Percentiles rank a stretch among this genome's conserved stretches.
These are phyloP conservation scores for Mionectes olivaceus DNA, from an alignment of 2,797 vertebrate genomes.

Conservation along the genomic window DNA sequence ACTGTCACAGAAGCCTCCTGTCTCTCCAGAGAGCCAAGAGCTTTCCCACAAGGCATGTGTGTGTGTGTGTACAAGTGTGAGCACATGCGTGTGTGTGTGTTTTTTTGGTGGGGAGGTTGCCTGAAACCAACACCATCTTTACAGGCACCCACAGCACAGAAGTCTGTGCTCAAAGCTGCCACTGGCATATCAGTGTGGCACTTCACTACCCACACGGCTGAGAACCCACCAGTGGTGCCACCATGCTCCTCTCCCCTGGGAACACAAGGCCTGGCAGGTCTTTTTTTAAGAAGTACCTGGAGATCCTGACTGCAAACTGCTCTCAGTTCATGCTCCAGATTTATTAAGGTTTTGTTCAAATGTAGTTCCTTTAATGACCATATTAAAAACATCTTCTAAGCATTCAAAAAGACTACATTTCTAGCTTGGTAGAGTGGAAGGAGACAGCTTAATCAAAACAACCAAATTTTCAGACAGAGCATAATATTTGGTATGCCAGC, in stretches of 20 bases:
- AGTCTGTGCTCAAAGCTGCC: background rate
- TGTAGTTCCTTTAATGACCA: background rate
- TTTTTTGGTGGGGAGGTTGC: background rate
- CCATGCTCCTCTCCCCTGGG: no score
- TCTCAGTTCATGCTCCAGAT: background rate
- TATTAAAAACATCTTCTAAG: background rate
- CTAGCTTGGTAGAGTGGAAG: background rate
- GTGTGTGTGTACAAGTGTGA: background rate
- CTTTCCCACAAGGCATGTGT: background rate
- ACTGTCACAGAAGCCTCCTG: background rate
- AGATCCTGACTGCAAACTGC: background rate
- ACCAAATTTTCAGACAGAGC: background rate
- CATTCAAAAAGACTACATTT: background rate
- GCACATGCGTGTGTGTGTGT: background rate
- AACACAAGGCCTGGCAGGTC: background rate
- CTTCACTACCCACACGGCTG: background rate
- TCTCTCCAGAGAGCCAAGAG: background rate
- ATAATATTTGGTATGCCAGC: background rate
- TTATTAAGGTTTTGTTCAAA: background rate
- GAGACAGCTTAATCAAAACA: background rate
- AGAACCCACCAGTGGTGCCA: background rate
- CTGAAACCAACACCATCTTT: background rate
- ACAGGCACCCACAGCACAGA: background rate
- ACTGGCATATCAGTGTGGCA: background rate
- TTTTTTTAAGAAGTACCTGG: background rate